Conservation (phyloP, 2,113 vertebrate genomes). For the Typhlomys cinereus region DNA sequence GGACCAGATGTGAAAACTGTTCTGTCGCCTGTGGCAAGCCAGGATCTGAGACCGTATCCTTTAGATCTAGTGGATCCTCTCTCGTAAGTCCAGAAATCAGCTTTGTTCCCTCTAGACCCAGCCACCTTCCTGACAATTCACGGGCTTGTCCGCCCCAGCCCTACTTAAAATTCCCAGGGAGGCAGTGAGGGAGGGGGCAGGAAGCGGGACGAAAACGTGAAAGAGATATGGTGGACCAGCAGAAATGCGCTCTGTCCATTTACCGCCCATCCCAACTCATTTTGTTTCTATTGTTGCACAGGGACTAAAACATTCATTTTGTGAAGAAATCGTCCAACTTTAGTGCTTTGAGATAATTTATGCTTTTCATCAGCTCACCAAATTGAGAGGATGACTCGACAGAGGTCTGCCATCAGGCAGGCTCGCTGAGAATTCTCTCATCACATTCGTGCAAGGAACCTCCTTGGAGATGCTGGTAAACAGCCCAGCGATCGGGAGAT, state of each 20-base stretch:
- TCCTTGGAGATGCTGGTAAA: conserved; percentile 70
- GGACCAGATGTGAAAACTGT: neutral
- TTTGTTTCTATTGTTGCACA: conserved; percentile 60
- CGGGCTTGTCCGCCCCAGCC: neutral
- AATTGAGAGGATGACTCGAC: conserved; percentile 59
- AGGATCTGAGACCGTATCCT: neutral
- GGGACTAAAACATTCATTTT: conserved; percentile 72
- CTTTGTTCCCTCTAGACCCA: neutral
- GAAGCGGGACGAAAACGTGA: neutral
- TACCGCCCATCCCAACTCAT: conserved; percentile 33
- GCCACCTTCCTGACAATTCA: neutral
- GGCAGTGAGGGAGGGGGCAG: neutral
- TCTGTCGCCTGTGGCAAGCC: neutral
- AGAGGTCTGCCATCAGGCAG: conserved; percentile 62
- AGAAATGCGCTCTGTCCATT: conserved; percentile 48
- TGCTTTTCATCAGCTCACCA: conserved; percentile 78
- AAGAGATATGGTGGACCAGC: neutral
- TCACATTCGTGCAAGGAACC: neutral
- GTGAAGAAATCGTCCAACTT: conserved; percentile 73
- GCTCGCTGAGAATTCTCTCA: conserved; percentile 61
- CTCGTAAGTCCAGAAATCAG: neutral
- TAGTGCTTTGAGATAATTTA: conserved; percentile 73
- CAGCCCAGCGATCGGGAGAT: conserved; percentile 22
- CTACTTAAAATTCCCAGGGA: neutral
- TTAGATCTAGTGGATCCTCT: neutral